These are phyloP conservation scores for Scopus umbretta DNA, from an alignment of 2,113 vertebrate genomes.

Conservation along the genomic window DNA sequence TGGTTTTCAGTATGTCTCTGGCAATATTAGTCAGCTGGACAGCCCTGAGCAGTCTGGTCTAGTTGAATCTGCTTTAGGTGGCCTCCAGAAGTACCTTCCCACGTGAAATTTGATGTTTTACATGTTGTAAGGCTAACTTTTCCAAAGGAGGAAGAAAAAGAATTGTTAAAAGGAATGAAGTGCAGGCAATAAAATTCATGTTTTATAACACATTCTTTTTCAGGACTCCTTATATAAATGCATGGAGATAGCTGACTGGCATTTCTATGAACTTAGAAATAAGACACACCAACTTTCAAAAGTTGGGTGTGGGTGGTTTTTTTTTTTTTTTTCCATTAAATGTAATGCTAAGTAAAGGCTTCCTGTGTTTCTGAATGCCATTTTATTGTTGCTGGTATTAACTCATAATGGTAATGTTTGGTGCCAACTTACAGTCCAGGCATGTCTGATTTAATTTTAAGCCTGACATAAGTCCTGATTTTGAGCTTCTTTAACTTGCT, in stretches of 20 bases:
- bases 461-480: background rate
- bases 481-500: background rate
- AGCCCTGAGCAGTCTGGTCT: background rate
- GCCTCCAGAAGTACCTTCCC: background rate
- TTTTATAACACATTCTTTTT: background rate
- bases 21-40: background rate
- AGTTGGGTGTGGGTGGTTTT: background rate
- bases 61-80: background rate
- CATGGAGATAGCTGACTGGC: background rate
- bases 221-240: background rate
- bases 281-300: background rate
- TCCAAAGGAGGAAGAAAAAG: background rate
- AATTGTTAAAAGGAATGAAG: background rate
- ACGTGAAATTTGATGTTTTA: background rate
- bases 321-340: background rate
- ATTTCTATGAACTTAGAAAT: background rate
- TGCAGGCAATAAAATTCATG: background rate
- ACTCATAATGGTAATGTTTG: background rate
- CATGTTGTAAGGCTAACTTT: background rate
- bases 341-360: background rate
- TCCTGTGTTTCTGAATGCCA: background rate
- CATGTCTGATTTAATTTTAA: constrained; percentile 13
- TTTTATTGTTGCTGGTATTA: background rate
- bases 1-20: background rate
- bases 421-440: constrained; percentile 26